A percentile compares a stretch with the other conserved stretches of the same genome.
These are phyloP conservation scores for Oriolus oriolus DNA, from an alignment of 2,113 vertebrate species.

Conservation along the genomic window DNA sequence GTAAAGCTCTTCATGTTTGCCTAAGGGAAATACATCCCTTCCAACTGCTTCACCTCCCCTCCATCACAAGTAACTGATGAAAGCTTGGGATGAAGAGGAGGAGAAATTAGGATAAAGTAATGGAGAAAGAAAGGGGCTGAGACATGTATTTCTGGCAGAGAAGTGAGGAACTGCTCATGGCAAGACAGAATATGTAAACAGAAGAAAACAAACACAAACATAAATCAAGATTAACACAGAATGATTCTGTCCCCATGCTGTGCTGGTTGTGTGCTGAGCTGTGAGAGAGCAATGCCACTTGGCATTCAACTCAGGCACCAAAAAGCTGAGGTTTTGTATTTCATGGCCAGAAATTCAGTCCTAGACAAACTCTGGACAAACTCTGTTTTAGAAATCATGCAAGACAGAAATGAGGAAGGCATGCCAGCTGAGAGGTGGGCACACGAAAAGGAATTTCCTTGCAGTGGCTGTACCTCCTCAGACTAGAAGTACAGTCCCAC, in stretches of 20 bases:
- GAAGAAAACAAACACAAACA: conserved; percentile 2
- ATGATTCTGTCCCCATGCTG: not conserved
- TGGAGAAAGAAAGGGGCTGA: not conserved
- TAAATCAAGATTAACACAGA: not conserved
- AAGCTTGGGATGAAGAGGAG: not conserved
- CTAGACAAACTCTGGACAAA: not conserved
- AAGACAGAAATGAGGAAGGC: not conserved
- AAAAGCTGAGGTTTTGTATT: not conserved
- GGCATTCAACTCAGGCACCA: not conserved
- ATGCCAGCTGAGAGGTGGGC: not conserved
- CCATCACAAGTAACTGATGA: conserved; percentile 8
- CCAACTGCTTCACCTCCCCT: not conserved
- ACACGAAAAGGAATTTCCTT: not conserved
- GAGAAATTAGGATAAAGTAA: conserved; percentile 7
- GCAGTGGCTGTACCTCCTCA: not conserved
- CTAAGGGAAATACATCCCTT: not conserved
- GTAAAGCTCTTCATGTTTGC: not conserved
- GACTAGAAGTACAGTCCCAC: not conserved
- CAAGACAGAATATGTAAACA: conserved; percentile 16
- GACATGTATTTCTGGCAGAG: conserved; percentile 25
- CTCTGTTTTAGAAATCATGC: not conserved
- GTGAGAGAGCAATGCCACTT: not conserved
- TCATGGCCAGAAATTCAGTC: not conserved
- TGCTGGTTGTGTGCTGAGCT: not conserved
- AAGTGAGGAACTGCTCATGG: not conserved